Percentiles rank a stretch among this genome's conserved stretches.
These are phyloP conservation scores for Lycaon pictus DNA, from an alignment of 2,113 vertebrate species.

Conservation along the genomic window DNA sequence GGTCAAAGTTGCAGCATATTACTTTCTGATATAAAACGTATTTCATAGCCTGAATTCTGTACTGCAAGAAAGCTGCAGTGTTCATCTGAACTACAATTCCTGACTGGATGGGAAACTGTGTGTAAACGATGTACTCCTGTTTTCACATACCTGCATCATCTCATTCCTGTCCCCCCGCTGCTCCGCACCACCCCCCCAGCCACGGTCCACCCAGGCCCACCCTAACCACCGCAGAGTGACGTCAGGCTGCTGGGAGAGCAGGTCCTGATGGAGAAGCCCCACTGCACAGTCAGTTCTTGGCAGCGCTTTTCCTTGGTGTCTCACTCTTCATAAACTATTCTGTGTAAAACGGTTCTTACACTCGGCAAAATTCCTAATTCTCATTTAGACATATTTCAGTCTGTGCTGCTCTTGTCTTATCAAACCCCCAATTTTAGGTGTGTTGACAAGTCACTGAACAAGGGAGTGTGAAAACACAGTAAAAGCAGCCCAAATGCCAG, in stretches of 20 bases:
- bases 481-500: constrained; percentile 64
- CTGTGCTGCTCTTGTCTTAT: constrained; percentile 49
- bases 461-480: neutral
- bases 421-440: constrained; percentile 33
- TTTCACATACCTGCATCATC: constrained; percentile 21
- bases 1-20: constrained; percentile 67
- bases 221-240: constrained; percentile 25
- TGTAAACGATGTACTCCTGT: neutral
- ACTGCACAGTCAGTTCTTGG: constrained; percentile 38
- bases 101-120: neutral
- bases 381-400: constrained; percentile 55
- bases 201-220: neutral
- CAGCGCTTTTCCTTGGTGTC: constrained; percentile 66
- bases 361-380: constrained; percentile 56
- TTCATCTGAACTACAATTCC: neutral
- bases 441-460: constrained; percentile 58
- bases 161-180: neutral
- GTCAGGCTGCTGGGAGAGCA: constrained; percentile 37
- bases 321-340: constrained; percentile 75
- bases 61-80: constrained; percentile 10
- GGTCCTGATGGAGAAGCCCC: constrained; percentile 36
- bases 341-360: constrained; percentile 60
- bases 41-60: constrained; percentile 58
- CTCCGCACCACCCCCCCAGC: neutral
- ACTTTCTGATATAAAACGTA: neutral